These are phyloP conservation scores for Drosophila auraria DNA, from an alignment of 1,140 invertebrate genomes.

Conservation along the genomic window DNA sequence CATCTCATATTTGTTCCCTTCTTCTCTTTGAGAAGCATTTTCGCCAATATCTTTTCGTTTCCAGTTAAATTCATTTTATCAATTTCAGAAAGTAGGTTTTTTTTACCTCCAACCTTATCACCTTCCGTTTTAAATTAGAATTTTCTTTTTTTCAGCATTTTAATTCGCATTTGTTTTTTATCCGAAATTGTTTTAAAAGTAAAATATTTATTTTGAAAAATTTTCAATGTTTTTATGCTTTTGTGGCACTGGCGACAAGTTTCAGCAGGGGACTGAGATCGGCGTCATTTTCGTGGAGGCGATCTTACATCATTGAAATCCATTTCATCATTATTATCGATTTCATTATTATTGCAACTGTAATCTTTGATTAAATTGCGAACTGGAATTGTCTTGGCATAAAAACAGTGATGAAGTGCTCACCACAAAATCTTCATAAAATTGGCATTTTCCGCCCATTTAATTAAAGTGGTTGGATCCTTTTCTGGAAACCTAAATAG, in stretches of 20 bases:
- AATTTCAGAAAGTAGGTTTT: background rate
- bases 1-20: background rate
- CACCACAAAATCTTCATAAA: background rate
- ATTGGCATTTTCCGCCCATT: background rate
- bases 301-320: background rate
- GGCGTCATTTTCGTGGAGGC: background rate
- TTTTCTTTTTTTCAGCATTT: background rate
- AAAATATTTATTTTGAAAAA: background rate
- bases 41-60: background rate
- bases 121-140: background rate
- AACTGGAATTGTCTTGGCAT: background rate
- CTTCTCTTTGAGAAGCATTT: background rate
- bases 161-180: background rate
- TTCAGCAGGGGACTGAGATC: background rate
- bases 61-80: background rate
- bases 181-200: background rate
- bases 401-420: background rate
- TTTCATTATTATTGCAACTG: background rate
- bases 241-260: conserved; percentile 3
- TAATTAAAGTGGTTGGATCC: background rate
- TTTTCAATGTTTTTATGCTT: background rate
- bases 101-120: background rate
- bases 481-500: background rate
- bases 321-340: too few relatives aligned
- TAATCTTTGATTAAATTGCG: background rate